A percentile compares a stretch with the other conserved stretches of the same genome.
phyloP scores from a whole-genome alignment of 2,113 vertebrate species.

The Toxotes jaculatrix region DNA sequence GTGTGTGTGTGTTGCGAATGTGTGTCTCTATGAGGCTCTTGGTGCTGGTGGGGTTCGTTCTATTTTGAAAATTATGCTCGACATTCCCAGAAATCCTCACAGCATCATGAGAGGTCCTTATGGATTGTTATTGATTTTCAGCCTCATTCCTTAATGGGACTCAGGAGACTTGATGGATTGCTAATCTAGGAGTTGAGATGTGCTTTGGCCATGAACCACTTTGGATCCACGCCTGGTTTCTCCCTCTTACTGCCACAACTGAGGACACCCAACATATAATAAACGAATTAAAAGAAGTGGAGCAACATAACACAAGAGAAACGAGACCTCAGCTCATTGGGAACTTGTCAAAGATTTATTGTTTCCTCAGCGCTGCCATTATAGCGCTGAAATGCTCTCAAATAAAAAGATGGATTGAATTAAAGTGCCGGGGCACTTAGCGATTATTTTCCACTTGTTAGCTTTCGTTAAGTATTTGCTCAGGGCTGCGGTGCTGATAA shows the following conservation, averaged over 20 bases:
- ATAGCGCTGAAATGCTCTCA: constrained; percentile 55
- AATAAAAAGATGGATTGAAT: constrained; percentile 78
- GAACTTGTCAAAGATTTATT: constrained; percentile 72
- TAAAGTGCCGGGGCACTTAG: constrained; percentile 73
- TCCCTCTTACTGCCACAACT: constrained; percentile 41
- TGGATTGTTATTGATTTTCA: constrained; percentile 76
- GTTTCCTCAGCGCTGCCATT: constrained; percentile 57
- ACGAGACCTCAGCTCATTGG: constrained; percentile 54
- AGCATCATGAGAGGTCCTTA: constrained; percentile 64
- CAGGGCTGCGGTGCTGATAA: constrained; percentile 74
- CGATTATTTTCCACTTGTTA: constrained; percentile 83
- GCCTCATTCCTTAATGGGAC: constrained; percentile 67
- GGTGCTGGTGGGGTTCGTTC: constrained; percentile 22
- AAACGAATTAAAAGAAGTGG: constrained; percentile 71
- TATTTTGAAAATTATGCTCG: constrained; percentile 60
- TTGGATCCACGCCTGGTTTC: constrained; percentile 60
- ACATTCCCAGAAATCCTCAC: constrained; percentile 76
- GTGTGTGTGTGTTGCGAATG: background rate
- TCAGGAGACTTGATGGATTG: constrained; percentile 73
- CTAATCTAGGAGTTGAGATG: constrained; percentile 72
- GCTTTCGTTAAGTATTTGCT: constrained; percentile 78
- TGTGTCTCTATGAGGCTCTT: background rate
- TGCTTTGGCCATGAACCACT: constrained; percentile 68
- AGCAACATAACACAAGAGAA: constrained; percentile 38
- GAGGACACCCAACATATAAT: constrained; percentile 68